Base-by-base conservation (phyloP, 1,140 invertebrate genomes). In the Penaeus indicus region DNA sequence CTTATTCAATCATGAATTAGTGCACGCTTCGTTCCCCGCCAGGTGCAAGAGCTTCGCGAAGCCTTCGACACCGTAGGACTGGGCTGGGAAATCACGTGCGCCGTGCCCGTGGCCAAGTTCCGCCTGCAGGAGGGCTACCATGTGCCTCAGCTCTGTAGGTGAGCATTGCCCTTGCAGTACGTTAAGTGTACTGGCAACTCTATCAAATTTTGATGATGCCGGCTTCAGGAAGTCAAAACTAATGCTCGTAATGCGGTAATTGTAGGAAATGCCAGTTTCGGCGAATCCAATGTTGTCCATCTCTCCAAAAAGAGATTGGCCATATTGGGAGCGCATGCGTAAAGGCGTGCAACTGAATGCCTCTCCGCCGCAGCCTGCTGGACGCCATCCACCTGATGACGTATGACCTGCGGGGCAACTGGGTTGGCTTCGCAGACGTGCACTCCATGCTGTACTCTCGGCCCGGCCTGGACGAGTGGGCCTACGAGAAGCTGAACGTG, bases 401-500 rank as follows among this genome's bases (percentile, higher is more conserved):
- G 0, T 94, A 94, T 85, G 94, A 94, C 89, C 91, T 93, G 67
- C 92, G 93, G 85, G 92, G 92, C 42, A 92, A 92, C 54, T 92
- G 92, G 87, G 92, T 93, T 21, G 91, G 90, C 77, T 90, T 90
- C 47, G 93, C 93, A 10, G 92, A 92, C 79, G 93, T 94, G 75
- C 93, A 88, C 63, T 88, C 80, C 61, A 83, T 83, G 80, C 27
- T 82, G 63, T 82, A 88, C 85, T 96, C 95, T 92, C 93, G 97
- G 86, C 96, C 96, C 0, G 95, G 96, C 27, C 91, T 92, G 90
- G 97, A 97, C 92, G 96, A 97, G 92, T 97, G 96, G 93, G 96
- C 96, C 60, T 97, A 97, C 92, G 96, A 97, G 92, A 96, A 95
- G 92, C 94, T 97, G 22, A 98, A 97, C 92, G 96, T 97, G 92